A percentile compares a stretch with the other conserved stretches of the same genome.
Conservation (phyloP, 2,888 invertebrate species). For the Neoaliturus tenellus region DNA sequence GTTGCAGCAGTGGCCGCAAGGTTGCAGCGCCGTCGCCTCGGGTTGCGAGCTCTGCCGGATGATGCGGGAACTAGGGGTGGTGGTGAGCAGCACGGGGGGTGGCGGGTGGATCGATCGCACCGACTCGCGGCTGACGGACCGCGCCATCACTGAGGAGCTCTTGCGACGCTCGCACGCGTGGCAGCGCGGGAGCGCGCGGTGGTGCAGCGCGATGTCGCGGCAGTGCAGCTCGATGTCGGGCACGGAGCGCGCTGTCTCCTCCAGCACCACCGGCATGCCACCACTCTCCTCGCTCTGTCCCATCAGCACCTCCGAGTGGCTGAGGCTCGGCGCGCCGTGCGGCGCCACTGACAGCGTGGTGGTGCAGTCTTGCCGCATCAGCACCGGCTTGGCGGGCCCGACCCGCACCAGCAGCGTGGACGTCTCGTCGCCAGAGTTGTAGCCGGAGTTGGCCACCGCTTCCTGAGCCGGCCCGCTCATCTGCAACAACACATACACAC, state of each 20-base stretch:
- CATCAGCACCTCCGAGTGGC: conserved; percentile 77
- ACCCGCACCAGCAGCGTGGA: conserved; percentile 84
- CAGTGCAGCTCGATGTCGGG: conserved; percentile 90
- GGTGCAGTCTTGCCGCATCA: conserved; percentile 91
- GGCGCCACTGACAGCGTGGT: conserved; percentile 83
- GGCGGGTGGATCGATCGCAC: conserved; percentile 75
- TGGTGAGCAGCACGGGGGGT: conserved; percentile 84
- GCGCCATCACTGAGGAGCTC: conserved; percentile 86
- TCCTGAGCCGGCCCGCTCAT: conserved; percentile 60
- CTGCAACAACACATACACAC: too few species aligned
- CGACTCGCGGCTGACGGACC: conserved; percentile 90
- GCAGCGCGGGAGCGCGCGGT: conserved; percentile 69
- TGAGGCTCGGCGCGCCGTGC: conserved; percentile 82
- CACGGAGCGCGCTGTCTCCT: conserved; percentile 83
- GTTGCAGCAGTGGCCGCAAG: conserved; percentile 76
- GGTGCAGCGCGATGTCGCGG: conserved; percentile 71
- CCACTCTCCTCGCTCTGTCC: conserved; percentile 88
- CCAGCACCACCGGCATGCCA: conserved; percentile 71
- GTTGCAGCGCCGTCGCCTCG: conserved; percentile 78
- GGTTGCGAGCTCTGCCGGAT: conserved; percentile 93
- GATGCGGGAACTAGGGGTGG: conserved; percentile 82
- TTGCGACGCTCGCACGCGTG: conserved; percentile 86
- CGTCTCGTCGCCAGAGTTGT: conserved; percentile 88
- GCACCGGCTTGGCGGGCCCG: conserved; percentile 80
- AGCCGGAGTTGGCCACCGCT: conserved; percentile 78